A percentile compares a stretch with the other conserved stretches of the same genome.
phyloP scores from a whole-genome alignment of 2,797 vertebrate genomes.

The Microchirus variegatus region DNA sequence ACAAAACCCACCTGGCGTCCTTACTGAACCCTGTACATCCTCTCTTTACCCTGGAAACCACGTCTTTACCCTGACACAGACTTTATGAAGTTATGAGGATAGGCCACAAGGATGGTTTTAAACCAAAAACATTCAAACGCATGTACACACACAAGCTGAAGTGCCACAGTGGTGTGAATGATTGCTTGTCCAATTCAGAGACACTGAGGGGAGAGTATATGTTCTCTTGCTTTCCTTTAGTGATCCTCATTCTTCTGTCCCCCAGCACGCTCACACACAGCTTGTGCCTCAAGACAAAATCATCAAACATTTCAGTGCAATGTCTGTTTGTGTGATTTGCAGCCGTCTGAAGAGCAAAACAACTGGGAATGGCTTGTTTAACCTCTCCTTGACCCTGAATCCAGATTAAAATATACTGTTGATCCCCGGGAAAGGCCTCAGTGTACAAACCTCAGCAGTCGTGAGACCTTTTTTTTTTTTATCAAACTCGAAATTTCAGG shows the following conservation, averaged over 20 bases:
- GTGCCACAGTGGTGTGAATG: too few relatives aligned
- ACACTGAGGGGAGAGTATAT: slow-evolving; percentile 35
- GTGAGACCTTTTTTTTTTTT: neutral
- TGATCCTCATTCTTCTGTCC: slow-evolving; percentile 42
- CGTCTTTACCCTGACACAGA: neutral
- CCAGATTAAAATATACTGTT: slow-evolving; percentile 15
- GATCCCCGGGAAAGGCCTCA: slow-evolving; percentile 18
- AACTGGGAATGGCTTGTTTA: slow-evolving; percentile 39
- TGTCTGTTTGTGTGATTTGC: neutral
- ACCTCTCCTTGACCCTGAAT: slow-evolving; percentile 48
- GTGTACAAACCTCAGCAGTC: neutral
- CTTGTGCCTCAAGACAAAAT: slow-evolving; percentile 7
- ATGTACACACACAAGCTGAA: neutral
- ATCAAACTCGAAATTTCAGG: slow-evolving; percentile 4
- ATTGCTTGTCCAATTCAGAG: slow-evolving; percentile 17
- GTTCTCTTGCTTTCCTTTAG: slow-evolving; percentile 37
- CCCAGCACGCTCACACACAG: slow-evolving; percentile 15
- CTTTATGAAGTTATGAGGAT: neutral
- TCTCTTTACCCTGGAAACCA: too few relatives aligned
- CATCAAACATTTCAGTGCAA: too few relatives aligned
- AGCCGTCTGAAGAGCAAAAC: slow-evolving; percentile 21
- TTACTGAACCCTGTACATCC: too few relatives aligned
- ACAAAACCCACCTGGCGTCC: too few relatives aligned
- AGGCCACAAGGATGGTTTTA: neutral
- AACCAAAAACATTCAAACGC: slow-evolving; percentile 8